These are phyloP conservation scores for Chaetodon auriga DNA, from an alignment of 2,113 vertebrate genomes.

Conservation along the genomic window DNA sequence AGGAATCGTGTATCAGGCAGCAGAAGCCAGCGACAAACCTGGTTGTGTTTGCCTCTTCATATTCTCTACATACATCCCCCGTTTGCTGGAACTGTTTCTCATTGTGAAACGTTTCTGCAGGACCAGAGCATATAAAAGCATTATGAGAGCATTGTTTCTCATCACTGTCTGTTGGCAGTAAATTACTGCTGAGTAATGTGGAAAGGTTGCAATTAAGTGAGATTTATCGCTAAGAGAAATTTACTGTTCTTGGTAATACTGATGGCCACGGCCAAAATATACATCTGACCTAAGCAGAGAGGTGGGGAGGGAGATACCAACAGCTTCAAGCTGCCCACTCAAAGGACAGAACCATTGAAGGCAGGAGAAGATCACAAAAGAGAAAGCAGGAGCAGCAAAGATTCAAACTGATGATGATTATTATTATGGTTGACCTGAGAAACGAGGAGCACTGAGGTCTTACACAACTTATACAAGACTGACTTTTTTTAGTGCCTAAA, in stretches of 20 bases:
- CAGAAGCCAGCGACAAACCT: background rate
- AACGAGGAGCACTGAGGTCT: conserved; percentile 3
- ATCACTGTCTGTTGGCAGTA: conserved; percentile 39
- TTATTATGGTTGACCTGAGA: background rate
- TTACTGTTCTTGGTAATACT: conserved; percentile 32
- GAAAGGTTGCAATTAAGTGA: conserved; percentile 70
- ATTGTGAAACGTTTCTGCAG: background rate
- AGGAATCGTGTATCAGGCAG: background rate
- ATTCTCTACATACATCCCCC: too few relatives aligned
- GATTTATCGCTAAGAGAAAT: conserved; percentile 72
- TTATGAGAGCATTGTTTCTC: conserved; percentile 35
- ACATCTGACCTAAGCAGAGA: conserved; percentile 59
- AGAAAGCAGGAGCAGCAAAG: background rate
- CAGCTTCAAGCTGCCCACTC: conserved; percentile 27
- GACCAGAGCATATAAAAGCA: conserved; percentile 19
- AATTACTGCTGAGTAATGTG: conserved; percentile 49
- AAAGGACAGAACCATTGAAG: background rate
- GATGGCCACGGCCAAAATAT: conserved; percentile 51
- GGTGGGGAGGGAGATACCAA: conserved; percentile 34
- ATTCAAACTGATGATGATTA: background rate
- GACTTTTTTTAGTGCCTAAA: background rate
- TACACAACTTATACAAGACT: background rate
- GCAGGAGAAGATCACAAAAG: background rate
- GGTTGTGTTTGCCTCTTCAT: background rate
- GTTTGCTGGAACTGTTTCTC: too few relatives aligned